Percentiles rank a stretch among this genome's conserved stretches.
Conservation (phyloP, 2,797 vertebrate genomes). For the Cyclura pinguis region DNA sequence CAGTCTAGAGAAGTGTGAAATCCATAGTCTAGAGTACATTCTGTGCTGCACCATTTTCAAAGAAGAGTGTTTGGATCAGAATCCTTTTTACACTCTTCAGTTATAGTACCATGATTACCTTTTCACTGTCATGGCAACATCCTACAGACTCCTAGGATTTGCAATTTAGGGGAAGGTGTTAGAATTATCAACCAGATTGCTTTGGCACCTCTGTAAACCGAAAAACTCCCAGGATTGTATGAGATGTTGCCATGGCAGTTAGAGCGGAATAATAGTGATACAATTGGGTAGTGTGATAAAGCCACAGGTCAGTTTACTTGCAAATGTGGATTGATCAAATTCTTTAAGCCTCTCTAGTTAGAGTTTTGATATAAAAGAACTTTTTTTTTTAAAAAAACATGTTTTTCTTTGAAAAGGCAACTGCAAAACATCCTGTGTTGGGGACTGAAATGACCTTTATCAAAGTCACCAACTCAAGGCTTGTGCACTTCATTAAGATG, state of each 20-base stretch:
- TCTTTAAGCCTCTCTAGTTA: constrained; percentile 33
- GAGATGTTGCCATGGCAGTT: too few relatives aligned
- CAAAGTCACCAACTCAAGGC: constrained; percentile 67
- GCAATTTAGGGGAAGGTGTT: too few relatives aligned
- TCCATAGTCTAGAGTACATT: neutral
- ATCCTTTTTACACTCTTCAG: too few relatives aligned
- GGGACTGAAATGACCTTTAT: constrained; percentile 73
- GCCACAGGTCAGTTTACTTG: neutral
- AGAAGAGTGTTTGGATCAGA: too few relatives aligned
- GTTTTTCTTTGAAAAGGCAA: constrained; percentile 58
- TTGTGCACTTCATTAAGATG: constrained; percentile 59
- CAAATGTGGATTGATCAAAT: neutral
- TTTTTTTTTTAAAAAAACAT: constrained; percentile 50
- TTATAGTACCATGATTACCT: too few relatives aligned
- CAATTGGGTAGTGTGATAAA: too few relatives aligned
- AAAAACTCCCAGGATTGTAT: too few relatives aligned
- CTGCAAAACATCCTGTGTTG: constrained; percentile 63
- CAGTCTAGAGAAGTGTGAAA: neutral
- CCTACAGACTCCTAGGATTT: too few relatives aligned
- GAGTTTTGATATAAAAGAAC: neutral
- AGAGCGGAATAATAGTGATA: neutral
- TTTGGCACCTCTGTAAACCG: too few relatives aligned
- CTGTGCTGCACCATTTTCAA: neutral
- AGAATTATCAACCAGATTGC: too few relatives aligned
- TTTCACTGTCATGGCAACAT: too few relatives aligned